Evolutionary conservation across 2,113 vertebrate species (phyloP).

Genomic region (Lutjanus erythropterus): DNA sequence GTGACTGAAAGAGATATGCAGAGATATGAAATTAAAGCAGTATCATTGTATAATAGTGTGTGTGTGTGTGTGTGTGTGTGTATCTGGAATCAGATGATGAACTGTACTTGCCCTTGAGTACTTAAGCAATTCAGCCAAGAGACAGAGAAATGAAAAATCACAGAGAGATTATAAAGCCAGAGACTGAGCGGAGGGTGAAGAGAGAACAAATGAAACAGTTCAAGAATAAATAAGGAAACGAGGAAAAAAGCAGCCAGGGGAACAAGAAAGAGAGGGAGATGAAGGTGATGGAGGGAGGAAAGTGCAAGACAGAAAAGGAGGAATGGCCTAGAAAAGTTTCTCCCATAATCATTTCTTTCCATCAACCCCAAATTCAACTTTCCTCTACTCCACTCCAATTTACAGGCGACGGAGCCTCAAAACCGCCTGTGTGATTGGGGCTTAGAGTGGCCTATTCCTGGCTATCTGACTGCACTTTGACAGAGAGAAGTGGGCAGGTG

Average conservation of each 20-base stretch:
- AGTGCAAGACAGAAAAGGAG: neutral
- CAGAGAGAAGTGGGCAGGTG: constrained; percentile 37
- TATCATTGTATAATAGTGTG: neutral
- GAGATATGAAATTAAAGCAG: constrained; percentile 40
- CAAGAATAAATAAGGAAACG: neutral
- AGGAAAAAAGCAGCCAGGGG: neutral
- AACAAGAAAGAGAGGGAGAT: neutral
- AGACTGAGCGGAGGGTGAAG: neutral
- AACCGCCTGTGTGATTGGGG: constrained; percentile 55
- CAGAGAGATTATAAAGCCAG: neutral
- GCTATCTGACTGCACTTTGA: constrained; percentile 49
- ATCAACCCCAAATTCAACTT: constrained; percentile 41
- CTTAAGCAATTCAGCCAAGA: constrained; percentile 30
- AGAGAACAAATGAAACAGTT: neutral
- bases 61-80: neutral
- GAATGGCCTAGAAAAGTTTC: constrained; percentile 18
- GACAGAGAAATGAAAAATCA: neutral
- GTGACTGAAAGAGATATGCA: constrained; percentile 10
- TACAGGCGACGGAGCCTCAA: constrained; percentile 35
- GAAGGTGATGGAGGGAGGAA: neutral
- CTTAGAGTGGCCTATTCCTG: constrained; percentile 56
- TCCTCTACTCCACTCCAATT: constrained; percentile 38
- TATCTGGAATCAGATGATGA: constrained; percentile 25
- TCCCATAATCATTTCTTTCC: constrained; percentile 44
- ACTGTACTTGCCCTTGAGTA: constrained; percentile 18